Percentiles rank a stretch among this genome's conserved stretches.
Evolutionary conservation across 1,140 invertebrate species (phyloP).

Genomic region (Aphelenchoides fujianensis): DNA sequence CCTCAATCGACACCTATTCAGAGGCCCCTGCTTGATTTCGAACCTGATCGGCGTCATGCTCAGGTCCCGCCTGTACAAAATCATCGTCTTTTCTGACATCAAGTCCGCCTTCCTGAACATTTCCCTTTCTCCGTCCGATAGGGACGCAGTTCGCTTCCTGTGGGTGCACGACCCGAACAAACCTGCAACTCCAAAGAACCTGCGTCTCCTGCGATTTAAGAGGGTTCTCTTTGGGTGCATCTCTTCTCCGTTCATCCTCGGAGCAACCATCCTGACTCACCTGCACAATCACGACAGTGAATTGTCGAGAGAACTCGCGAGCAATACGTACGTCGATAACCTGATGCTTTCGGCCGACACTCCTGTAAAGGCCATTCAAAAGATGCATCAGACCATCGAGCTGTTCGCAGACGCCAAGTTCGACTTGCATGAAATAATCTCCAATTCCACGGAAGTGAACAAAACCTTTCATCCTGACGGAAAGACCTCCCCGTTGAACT

Average conservation of each 20-base stretch:
- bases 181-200: neutral
- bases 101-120: neutral
- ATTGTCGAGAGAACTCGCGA: neutral
- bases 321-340: conserved; percentile 7
- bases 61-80: neutral
- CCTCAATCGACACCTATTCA: neutral
- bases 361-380: neutral
- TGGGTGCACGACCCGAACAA: neutral
- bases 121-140: neutral
- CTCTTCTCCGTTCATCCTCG: neutral
- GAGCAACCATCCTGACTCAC: neutral
- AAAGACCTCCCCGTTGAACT: neutral
- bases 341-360: neutral
- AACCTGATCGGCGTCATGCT: neutral
- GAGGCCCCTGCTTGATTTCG: neutral
- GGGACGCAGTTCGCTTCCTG: neutral
- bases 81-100: neutral
- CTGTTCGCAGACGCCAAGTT: neutral
- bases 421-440: neutral
- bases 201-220: neutral
- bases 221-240: neutral
- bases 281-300: neutral
- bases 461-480: neutral
- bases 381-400: neutral
- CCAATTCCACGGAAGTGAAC: neutral